phyloP scores from a whole-genome alignment of 2,797 vertebrate species.

The Chelonia mydas region DNA sequence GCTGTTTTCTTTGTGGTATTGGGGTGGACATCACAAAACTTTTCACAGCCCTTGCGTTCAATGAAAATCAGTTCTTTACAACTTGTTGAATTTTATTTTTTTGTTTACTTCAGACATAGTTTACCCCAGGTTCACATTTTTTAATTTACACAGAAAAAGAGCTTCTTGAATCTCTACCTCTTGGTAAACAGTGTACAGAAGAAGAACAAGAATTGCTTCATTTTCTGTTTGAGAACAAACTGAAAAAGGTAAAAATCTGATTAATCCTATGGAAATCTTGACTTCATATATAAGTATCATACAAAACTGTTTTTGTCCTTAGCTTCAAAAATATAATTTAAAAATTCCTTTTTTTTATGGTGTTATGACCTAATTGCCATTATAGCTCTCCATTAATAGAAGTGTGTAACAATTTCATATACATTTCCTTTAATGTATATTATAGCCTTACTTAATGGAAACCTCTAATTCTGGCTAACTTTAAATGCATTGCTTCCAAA shows the following conservation, averaged over 20 bases:
- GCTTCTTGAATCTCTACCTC: slow-evolving; percentile 87
- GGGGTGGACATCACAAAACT: background rate
- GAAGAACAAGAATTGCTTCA: slow-evolving; percentile 94
- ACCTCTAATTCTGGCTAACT: background rate
- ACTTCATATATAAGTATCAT: background rate
- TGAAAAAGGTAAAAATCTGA: slow-evolving; percentile 91
- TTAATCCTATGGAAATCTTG: background rate
- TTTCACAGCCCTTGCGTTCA: slow-evolving; percentile 9
- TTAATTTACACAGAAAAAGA: slow-evolving; percentile 85
- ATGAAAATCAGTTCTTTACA: slow-evolving; percentile 2
- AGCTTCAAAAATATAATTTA: background rate
- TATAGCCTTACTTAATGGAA: background rate
- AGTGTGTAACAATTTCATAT: background rate
- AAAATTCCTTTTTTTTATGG: background rate
- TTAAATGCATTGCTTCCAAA: background rate
- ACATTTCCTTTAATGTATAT: background rate
- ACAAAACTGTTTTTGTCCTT: background rate
- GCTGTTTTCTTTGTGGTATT: background rate
- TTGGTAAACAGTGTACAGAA: slow-evolving; percentile 90
- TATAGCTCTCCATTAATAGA: background rate
- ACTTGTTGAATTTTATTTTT: background rate
- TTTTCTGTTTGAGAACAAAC: slow-evolving; percentile 98
- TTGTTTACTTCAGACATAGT: background rate
- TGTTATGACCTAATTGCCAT: background rate
- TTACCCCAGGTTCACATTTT: background rate